Evolutionary conservation across 53 echinoderm and acorn worm genomes (phyloP).

Genomic region (Echinarachnius parma): DNA sequence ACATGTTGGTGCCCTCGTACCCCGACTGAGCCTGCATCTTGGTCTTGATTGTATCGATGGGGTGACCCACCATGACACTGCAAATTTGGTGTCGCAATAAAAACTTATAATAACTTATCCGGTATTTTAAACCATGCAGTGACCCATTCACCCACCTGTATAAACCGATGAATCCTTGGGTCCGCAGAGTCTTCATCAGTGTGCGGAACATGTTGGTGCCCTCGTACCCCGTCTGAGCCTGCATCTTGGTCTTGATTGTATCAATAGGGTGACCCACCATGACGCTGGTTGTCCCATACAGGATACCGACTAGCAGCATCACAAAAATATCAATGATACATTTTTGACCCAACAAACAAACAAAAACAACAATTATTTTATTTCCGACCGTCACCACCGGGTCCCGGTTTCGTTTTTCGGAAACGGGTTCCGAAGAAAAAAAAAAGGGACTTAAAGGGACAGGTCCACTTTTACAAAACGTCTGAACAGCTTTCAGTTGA

Average conservation of each 20-base stretch:
- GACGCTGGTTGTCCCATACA: conserved; percentile 95
- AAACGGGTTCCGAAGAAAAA: no score
- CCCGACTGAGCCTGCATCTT: conserved; percentile 98
- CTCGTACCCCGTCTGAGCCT: conserved; percentile 90
- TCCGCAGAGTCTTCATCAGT: conserved; percentile 72
- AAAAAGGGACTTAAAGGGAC: no score
- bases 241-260: conserved; percentile 98
- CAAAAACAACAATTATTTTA: no score
- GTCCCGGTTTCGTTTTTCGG: no score
- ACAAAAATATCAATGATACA: background rate
- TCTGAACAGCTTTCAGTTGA: no score
- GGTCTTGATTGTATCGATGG: conserved; percentile 94
- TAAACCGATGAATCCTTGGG: conserved; percentile 94
- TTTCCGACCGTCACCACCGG: no score
- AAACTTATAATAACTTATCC: no score
- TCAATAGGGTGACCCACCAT: conserved; percentile 95
- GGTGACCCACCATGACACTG: conserved; percentile 94
- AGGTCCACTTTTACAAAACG: no score
- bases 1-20: conserved; percentile 77
- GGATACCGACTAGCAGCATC: conserved; percentile 94
- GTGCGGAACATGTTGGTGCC: conserved; percentile 75
- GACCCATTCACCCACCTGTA: conserved; percentile 92
- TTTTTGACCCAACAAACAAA: no score
- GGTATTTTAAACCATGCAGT: no score
- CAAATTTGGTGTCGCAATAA: no score